These are phyloP conservation scores for Salvelinus namaycush DNA, from an alignment of 2,113 vertebrate species.

Conservation along the genomic window DNA sequence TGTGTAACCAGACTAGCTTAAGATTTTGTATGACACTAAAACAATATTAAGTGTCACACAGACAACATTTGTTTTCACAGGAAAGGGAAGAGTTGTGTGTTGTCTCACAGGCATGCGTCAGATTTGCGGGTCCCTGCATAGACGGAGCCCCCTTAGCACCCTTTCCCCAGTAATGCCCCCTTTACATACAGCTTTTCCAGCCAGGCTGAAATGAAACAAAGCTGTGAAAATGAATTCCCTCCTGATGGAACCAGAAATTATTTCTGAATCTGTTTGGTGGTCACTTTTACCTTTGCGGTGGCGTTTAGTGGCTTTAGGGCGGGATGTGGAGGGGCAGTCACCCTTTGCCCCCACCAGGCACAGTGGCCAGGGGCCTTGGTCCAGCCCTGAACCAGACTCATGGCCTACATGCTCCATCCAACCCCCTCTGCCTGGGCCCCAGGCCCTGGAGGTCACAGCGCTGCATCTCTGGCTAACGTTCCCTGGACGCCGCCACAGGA, in stretches of 20 bases:
- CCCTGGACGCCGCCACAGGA: not conserved
- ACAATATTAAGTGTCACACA: not conserved
- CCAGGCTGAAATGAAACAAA: conserved; percentile 9
- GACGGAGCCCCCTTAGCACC: conserved; percentile 57
- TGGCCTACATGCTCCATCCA: not conserved
- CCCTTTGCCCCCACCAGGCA: not conserved
- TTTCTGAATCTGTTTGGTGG: not conserved
- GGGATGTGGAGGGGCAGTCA: not conserved
- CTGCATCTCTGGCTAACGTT: not conserved
- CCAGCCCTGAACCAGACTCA: not conserved
- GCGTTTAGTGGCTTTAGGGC: not conserved
- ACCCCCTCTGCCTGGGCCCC: not conserved
- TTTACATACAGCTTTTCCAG: conserved; percentile 46
- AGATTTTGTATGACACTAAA: not conserved
- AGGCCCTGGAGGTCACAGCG: not conserved
- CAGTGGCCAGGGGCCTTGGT: not conserved
- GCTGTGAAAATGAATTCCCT: not conserved
- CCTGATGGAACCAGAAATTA: not conserved
- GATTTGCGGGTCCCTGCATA: conserved; percentile 52
- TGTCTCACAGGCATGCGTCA: conserved; percentile 56
- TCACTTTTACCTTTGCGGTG: not conserved
- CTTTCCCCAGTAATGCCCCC: conserved; percentile 52
- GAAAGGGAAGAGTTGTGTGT: no score
- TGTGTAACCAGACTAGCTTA: not conserved
- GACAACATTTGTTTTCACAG: not conserved